Evolutionary conservation across 2,113 vertebrate species (phyloP), one percentile per base, ranked within the genome.

Genomic region (Menura novaehollandiae): DNA sequence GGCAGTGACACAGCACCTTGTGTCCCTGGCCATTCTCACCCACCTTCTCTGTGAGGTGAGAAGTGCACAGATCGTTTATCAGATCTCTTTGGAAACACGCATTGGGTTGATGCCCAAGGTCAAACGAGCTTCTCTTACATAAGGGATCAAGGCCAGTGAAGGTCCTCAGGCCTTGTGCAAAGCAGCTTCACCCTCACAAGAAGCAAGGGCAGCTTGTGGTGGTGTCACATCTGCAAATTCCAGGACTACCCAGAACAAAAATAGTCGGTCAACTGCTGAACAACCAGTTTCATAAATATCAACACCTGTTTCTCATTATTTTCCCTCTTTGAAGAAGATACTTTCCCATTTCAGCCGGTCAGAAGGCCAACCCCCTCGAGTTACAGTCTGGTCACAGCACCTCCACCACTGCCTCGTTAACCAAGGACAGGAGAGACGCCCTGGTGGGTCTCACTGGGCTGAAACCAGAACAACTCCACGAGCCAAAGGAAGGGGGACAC

Each of bases 131-230:
- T 22, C 20, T 58, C 59, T 77, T 18, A 32, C 63, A 9, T 1
- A 11, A 77, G 28, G n/a, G 66, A 41, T 10, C 32, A 53, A 77
- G 80, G 73, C 8, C 55, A 37, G 8, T 6, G 43, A 59, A 59
- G 39, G 73, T 63, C 33, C 51, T 33, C 33, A 17, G 47, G 30
- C 37, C 39, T 43, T 3, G 5, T 39, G 17, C 44, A 47, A 76
- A 82, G 52, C 6, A 75, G 30, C 19, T 84, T 62, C 28, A 39
- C 10, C 46, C 43, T 71, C 30, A 35, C 9, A 24, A 20, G 1
- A 0, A 41, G 46, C 30, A 72, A 88, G 62, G 43, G 26, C 0
- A 0, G 20, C n/a, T 20, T 17, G 21, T 12, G 24, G 53, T 11
- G 41, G 26, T 17, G 37, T 39, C 80, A 62, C 59, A 74, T 89